Conservation (phyloP, 1,140 invertebrate species). For the Drosophila pectinifera region DNA sequence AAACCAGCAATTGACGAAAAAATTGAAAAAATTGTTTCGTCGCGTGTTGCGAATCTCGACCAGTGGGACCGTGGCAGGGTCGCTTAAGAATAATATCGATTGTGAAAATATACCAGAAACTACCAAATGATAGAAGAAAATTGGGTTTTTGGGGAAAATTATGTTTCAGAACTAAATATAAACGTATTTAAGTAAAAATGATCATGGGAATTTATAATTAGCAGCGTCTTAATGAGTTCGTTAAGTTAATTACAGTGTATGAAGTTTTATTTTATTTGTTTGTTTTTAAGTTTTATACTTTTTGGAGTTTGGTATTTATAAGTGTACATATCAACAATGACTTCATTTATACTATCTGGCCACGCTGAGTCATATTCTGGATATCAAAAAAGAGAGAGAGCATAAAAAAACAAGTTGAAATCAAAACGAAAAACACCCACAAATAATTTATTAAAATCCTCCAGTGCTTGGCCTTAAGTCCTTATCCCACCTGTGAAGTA, state of each 20-base stretch:
- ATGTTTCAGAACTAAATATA: too few relatives aligned
- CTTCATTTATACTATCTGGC: conserved; percentile 14
- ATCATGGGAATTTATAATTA: too few relatives aligned
- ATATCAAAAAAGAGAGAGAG: conserved; percentile 21
- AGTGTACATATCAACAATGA: conserved; percentile 1
- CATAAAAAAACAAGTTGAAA: conserved; percentile 6
- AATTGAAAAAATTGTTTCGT: conserved; percentile 25
- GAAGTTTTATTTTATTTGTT: neutral
- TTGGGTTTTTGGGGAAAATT: too few relatives aligned
- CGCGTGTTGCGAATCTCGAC: conserved; percentile 28
- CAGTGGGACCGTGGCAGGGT: conserved; percentile 6
- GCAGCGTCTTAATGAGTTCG: rapidly evolving
- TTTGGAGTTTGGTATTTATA: conserved; percentile 7
- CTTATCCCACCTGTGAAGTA: conserved; percentile 9
- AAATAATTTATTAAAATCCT: neutral
- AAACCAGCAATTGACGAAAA: conserved; percentile 22
- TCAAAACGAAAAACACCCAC: conserved; percentile 5
- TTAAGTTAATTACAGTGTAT: neutral
- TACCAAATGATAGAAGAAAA: neutral
- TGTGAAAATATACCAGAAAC: neutral
- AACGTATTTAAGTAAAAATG: rapidly evolving
- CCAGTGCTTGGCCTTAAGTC: neutral
- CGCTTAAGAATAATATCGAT: neutral
- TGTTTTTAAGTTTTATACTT: neutral
- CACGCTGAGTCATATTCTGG: conserved; percentile 20